Conservation (phyloP, 2,888 invertebrate species). For the Leptura quadrifasciata region DNA sequence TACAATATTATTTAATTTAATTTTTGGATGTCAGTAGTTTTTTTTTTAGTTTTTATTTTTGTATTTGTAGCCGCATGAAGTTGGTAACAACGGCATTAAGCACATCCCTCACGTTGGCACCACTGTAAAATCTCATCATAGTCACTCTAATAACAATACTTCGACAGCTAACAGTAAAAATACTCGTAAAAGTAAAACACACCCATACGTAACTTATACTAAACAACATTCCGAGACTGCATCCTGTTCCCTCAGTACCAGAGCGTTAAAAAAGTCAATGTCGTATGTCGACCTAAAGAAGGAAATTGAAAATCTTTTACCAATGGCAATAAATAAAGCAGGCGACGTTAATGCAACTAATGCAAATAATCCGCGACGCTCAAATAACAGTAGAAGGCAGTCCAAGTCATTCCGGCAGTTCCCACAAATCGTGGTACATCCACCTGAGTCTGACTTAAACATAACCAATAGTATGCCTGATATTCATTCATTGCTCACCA, state of each 20-base stretch:
- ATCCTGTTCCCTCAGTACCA: constrained; percentile 34
- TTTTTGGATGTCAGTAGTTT: constrained; percentile 54
- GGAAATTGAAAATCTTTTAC: constrained; percentile 69
- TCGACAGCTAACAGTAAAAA: constrained; percentile 39
- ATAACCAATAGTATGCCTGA: constrained; percentile 71
- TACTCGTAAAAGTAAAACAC: constrained; percentile 45
- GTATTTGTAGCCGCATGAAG: constrained; percentile 71
- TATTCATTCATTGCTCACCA: constrained; percentile 59
- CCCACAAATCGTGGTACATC: constrained; percentile 68
- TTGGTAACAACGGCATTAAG: constrained; percentile 61
- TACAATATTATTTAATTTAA: neutral
- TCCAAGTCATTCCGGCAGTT: constrained; percentile 68
- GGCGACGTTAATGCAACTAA: constrained; percentile 45
- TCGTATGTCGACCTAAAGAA: constrained; percentile 70
- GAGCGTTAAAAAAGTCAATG: constrained; percentile 63
- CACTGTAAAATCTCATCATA: constrained; percentile 57
- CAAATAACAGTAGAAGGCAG: constrained; percentile 60
- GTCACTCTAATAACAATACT: constrained; percentile 44
- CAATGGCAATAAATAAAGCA: constrained; percentile 60
- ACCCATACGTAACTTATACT: constrained; percentile 44
- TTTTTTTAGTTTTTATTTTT: constrained; percentile 65
- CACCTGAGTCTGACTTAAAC: constrained; percentile 64
- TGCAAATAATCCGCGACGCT: constrained; percentile 59
- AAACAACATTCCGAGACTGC: constrained; percentile 43
- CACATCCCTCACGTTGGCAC: constrained; percentile 67